These are phyloP conservation scores for Belonocnema kinseyi DNA, from an alignment of 1,140 invertebrate genomes.

Conservation along the genomic window DNA sequence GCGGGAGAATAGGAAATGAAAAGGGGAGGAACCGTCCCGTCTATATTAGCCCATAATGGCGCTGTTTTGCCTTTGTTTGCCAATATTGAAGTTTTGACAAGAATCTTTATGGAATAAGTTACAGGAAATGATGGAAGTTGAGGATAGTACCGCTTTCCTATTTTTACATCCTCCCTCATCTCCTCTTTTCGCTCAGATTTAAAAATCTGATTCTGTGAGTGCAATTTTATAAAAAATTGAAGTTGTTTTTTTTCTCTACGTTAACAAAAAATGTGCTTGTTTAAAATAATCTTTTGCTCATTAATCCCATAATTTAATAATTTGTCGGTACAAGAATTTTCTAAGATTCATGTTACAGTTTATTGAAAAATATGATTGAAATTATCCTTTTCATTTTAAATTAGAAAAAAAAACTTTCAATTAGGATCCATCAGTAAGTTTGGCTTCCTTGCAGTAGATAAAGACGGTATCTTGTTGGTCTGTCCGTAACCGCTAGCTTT, in stretches of 20 bases:
- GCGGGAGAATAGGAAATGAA: not conserved
- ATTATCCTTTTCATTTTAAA: not conserved
- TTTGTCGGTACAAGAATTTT: too few relatives aligned
- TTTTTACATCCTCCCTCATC: too few relatives aligned
- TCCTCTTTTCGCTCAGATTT: too few relatives aligned
- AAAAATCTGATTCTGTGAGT: too few relatives aligned
- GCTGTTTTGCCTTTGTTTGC: conserved; percentile 54
- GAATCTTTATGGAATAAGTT: conserved; percentile 64
- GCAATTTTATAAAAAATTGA: too few relatives aligned
- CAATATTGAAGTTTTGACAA: conserved; percentile 62
- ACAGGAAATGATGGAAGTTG: conserved; percentile 4
- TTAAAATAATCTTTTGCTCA: too few relatives aligned
- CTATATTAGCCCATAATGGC: not conserved
- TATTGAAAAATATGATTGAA: too few relatives aligned
- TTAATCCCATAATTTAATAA: too few relatives aligned
- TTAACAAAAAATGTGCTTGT: too few relatives aligned
- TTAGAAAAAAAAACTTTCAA: not conserved
- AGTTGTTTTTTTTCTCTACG: too few relatives aligned
- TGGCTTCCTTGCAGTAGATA: not conserved
- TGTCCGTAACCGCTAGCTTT: not conserved
- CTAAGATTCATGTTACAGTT: too few relatives aligned
- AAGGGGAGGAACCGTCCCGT: not conserved
- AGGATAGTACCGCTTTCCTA: not conserved
- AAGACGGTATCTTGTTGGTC: not conserved
- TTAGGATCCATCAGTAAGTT: not conserved